A percentile compares a stretch with the other conserved stretches of the same genome.
Conservation (phyloP, 2,113 vertebrate genomes). For the Colinus virginianus region DNA sequence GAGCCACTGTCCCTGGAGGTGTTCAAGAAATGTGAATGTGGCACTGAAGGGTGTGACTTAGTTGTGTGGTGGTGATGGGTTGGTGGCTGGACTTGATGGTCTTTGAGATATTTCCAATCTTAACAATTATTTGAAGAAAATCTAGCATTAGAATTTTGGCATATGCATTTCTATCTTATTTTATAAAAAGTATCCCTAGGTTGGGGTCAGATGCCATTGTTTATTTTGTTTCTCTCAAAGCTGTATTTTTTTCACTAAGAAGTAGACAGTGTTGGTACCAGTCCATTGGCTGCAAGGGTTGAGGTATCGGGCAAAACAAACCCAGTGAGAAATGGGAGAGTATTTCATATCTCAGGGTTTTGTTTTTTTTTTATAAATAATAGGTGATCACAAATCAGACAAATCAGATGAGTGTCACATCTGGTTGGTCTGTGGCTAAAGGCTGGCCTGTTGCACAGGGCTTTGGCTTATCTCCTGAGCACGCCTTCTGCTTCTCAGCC, state of each 20-base stretch:
- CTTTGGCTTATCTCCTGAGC: not conserved
- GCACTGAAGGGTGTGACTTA: too few species aligned
- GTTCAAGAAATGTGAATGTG: too few species aligned
- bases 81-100: too few species aligned
- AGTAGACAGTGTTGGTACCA: fast-evolving
- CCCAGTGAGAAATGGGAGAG: not conserved
- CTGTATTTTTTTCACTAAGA: not conserved
- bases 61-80: too few species aligned
- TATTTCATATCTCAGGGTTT: too few species aligned
- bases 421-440: not conserved
- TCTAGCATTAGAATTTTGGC: not conserved
- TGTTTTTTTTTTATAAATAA: not conserved
- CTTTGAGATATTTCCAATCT: too few species aligned
- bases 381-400: not conserved
- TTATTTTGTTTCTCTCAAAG: not conserved
- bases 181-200: not conserved
- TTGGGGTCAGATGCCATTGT: not conserved
- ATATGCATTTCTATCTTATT: not conserved
- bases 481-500: not conserved
- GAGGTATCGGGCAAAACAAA: not conserved
- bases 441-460: not conserved
- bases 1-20: too few species aligned
- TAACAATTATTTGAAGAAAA: not conserved
- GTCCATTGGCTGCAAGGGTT: fast-evolving
- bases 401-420: not conserved